Percentiles rank a stretch among this genome's conserved stretches.
Conservation (phyloP, 2,797 vertebrate genomes). For the Australoheros facetus region DNA sequence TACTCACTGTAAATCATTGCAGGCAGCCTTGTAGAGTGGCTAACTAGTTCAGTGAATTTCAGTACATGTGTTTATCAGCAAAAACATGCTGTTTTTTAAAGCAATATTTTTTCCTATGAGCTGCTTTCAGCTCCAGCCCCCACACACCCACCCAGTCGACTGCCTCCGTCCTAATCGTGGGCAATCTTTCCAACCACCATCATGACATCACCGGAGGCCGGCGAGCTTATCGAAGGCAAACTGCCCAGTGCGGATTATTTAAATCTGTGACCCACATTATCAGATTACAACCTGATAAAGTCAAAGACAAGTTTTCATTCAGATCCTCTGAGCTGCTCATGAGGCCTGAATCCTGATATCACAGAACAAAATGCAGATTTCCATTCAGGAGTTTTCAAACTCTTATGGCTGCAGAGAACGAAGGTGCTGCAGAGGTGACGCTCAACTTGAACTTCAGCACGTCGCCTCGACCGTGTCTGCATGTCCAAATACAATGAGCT, state of each 20-base stretch:
- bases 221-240: conserved; percentile 40
- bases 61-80: not conserved
- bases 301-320: conserved; percentile 11
- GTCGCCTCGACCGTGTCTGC: not conserved
- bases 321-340: not conserved
- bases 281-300: conserved; percentile 47
- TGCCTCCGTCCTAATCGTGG: not conserved
- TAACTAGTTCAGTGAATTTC: not conserved
- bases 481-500: not conserved
- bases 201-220: not conserved
- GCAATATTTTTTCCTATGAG: not conserved
- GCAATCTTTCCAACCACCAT: not conserved
- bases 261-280: conserved; percentile 38
- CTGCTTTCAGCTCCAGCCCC: not conserved
- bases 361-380: not conserved
- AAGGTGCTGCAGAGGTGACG: not conserved
- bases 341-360: not conserved
- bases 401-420: not conserved
- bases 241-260: conserved; percentile 48
- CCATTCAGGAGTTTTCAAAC: not conserved
- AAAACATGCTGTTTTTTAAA: not conserved
- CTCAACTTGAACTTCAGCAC: not conserved
- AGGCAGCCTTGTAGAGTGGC: not conserved
- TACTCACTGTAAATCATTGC: no score
- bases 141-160: not conserved